phyloP scores from a whole-genome alignment of 1,140 invertebrate genomes.

The Calliopsis andreniformis region DNA sequence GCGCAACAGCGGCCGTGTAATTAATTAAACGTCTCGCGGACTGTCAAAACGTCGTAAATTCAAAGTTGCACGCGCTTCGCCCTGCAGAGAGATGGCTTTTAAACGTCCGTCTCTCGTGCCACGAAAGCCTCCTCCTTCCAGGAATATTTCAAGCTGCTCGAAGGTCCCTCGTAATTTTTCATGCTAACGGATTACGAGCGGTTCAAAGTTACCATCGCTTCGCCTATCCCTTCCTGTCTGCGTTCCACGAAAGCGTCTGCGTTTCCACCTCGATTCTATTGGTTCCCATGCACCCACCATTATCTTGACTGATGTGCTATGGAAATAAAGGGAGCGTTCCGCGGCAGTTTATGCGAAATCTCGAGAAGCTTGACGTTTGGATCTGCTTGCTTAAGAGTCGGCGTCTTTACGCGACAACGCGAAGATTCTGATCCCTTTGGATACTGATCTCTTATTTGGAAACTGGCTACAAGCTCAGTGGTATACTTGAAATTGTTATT shows the following conservation, averaged over 20 bases:
- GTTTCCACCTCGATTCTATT: not conserved
- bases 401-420: no score
- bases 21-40: slow-evolving; percentile 36
- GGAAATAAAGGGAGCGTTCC: not conserved
- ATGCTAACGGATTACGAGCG: not conserved
- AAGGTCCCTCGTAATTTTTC: not conserved
- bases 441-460: no score
- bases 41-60: slow-evolving; percentile 24
- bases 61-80: not conserved
- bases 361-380: no score
- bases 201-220: not conserved
- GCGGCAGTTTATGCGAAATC: not conserved
- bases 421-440: no score
- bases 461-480: no score
- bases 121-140: not conserved
- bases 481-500: no score
- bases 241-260: not conserved
- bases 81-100: not conserved
- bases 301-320: not conserved
- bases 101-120: not conserved
- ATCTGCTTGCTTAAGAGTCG: no score
- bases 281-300: not conserved
- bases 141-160: not conserved
- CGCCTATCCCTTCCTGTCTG: not conserved
- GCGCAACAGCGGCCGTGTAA: not conserved